These are phyloP conservation scores for Syngnathoides biaculeatus DNA, from an alignment of 2,113 vertebrate genomes.

Conservation along the genomic window DNA sequence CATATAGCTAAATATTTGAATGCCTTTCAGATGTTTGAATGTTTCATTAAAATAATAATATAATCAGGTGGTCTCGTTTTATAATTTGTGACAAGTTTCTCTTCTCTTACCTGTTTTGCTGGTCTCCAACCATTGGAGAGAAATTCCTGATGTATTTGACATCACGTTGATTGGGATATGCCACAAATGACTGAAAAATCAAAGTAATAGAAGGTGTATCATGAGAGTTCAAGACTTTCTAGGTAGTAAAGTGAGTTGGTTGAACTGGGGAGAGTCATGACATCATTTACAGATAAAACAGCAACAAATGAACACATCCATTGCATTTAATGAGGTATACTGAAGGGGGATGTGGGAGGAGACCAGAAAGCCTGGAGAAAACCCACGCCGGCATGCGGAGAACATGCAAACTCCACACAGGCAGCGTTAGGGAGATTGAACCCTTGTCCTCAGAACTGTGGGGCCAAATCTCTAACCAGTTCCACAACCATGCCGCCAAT, in stretches of 20 bases:
- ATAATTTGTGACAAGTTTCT: background rate
- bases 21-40: background rate
- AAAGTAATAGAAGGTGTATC: conserved; percentile 5
- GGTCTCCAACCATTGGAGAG: conserved; percentile 6
- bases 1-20: too few relatives aligned
- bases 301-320: background rate
- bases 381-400: too few relatives aligned
- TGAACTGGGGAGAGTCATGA: background rate
- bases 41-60: background rate
- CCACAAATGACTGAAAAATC: conserved; percentile 76
- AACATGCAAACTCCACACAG: too few relatives aligned
- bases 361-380: too few relatives aligned
- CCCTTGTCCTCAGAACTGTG: too few relatives aligned
- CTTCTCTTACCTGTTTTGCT: conserved; percentile 19
- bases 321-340: background rate
- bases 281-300: background rate
- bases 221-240: too few relatives aligned
- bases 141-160: background rate
- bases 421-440: too few relatives aligned
- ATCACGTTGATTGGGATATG: conserved; percentile 66
- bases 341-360: too few relatives aligned
- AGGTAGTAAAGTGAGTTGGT: background rate
- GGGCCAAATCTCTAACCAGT: too few relatives aligned
- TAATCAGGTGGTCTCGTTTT: background rate
- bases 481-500: too few relatives aligned